A percentile compares a stretch with the other conserved stretches of the same genome.
Evolutionary conservation across 2,113 vertebrate species (phyloP).

Genomic region (Pelobates fuscus): DNA sequence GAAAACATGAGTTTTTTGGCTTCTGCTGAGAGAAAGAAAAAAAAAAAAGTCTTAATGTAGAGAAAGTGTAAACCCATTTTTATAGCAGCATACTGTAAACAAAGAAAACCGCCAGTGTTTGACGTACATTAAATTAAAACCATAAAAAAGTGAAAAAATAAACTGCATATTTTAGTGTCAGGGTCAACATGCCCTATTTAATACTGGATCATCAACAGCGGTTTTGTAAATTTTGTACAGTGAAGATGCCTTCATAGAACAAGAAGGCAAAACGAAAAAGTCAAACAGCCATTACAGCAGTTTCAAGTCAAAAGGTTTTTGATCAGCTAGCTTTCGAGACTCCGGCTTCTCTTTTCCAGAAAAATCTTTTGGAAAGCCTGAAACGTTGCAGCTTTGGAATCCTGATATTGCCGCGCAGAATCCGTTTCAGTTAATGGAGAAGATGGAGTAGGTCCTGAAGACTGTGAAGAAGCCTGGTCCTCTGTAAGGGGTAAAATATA

Average conservation of each 20-base stretch:
- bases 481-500: not conserved
- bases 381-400: constrained; percentile 66
- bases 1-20: not conserved
- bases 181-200: not conserved
- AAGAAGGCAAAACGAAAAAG: too few species aligned
- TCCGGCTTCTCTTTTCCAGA: constrained; percentile 68
- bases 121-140: not conserved
- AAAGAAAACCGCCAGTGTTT: not conserved
- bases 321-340: constrained; percentile 50
- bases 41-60: not conserved
- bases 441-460: not conserved
- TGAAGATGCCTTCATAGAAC: too few species aligned
- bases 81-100: not conserved
- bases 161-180: not conserved
- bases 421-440: constrained; percentile 26
- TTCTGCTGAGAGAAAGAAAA: not conserved
- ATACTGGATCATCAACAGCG: not conserved
- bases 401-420: constrained; percentile 56
- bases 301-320: not conserved
- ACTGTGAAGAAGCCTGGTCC: not conserved
- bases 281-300: not conserved
- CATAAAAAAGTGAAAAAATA: not conserved
- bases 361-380: constrained; percentile 68
- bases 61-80: not conserved
- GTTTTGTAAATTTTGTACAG: not conserved